Percentiles rank a stretch among this genome's conserved stretches.
Evolutionary conservation across 2,888 invertebrate species (phyloP).

Genomic region (Drosophila kanekoi): DNA sequence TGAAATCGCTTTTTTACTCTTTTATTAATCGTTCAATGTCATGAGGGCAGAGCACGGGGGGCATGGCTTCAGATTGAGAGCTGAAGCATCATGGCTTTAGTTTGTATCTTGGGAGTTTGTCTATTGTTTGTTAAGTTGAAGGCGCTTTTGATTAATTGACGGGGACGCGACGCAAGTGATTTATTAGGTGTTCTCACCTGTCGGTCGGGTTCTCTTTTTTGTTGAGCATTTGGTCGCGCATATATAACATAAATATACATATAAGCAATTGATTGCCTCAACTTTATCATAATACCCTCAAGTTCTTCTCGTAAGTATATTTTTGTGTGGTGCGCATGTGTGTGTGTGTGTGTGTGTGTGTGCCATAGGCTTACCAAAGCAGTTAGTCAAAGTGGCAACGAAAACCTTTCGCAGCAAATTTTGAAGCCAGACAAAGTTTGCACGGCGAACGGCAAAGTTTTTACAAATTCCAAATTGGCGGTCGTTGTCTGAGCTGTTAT

Average conservation of each 20-base stretch:
- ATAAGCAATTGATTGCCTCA: conserved; percentile 59
- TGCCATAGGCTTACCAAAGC: conserved; percentile 32
- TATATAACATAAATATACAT: conserved; percentile 2
- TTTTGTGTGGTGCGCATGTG: neutral
- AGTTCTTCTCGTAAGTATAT: neutral
- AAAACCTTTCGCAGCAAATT: conserved; percentile 46
- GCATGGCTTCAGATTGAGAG: conserved; percentile 9
- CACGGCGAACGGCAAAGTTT: conserved; percentile 48
- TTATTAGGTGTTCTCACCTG: conserved; percentile 62
- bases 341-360: conserved; percentile 14
- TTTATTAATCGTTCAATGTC: conserved; percentile 53
- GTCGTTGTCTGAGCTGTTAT: conserved; percentile 56
- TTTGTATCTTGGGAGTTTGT: conserved; percentile 4
- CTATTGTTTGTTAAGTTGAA: conserved; percentile 34
- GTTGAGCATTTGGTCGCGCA: conserved; percentile 16
- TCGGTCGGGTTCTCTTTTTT: conserved; percentile 7
- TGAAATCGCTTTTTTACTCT: conserved; percentile 22
- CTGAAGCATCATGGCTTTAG: conserved; percentile 1
- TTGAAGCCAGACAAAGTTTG: conserved; percentile 62
- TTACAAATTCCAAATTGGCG: conserved; percentile 57
- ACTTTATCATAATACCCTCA: conserved; percentile 55
- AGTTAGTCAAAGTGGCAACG: conserved; percentile 38
- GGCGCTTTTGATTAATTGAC: conserved; percentile 63
- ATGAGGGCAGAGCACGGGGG: neutral
- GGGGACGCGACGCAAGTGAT: conserved; percentile 46